phyloP scores from a whole-genome alignment of 1,140 invertebrate genomes.

The Gryllus bimaculatus region DNA sequence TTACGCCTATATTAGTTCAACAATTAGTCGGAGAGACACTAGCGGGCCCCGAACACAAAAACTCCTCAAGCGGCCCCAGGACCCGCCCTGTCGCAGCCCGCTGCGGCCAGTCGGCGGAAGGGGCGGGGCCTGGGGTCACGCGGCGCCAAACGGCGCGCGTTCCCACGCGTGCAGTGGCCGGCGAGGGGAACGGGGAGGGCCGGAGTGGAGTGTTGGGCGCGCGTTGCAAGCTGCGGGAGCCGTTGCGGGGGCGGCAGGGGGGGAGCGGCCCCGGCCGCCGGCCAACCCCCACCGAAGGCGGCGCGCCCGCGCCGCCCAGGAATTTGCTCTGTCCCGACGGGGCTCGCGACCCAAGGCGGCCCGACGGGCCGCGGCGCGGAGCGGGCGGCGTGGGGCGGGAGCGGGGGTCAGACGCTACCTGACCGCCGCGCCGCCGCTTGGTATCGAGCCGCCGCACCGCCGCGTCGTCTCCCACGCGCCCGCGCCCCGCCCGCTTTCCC shows the following conservation, averaged over 20 bases:
- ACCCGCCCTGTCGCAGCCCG: neutral
- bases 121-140: too few species aligned
- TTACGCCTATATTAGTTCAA: neutral
- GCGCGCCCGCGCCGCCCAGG: neutral
- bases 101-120: too few species aligned
- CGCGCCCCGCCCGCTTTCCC: too few species aligned
- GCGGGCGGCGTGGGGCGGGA: neutral
- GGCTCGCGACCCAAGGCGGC: neutral
- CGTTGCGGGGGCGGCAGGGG: neutral
- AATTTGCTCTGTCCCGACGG: neutral
- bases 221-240: too few species aligned
- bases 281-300: too few species aligned
- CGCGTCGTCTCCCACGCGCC: neutral
- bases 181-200: too few species aligned
- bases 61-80: neutral
- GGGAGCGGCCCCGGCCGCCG: neutral
- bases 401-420: too few species aligned
- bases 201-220: neutral
- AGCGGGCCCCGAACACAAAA: neutral
- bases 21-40: constrained; percentile 3
- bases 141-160: neutral
- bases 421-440: too few species aligned
- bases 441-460: neutral
- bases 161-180: neutral
- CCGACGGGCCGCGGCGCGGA: neutral